Percentiles rank a stretch among this genome's conserved stretches.
Evolutionary conservation across 2,888 invertebrate species (phyloP).

Genomic region (Synanthedon formicaeformis): DNA sequence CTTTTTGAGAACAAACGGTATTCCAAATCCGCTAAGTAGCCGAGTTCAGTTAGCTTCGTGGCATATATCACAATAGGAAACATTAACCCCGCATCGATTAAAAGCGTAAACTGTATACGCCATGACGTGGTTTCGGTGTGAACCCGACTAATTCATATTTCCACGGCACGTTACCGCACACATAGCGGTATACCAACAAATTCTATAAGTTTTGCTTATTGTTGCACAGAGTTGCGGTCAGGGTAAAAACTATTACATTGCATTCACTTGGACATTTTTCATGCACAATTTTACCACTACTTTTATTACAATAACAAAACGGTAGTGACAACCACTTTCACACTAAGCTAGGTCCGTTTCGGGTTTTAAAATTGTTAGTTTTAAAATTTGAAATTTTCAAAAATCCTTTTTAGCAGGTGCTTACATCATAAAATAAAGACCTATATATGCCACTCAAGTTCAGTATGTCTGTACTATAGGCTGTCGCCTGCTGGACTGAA

Average conservation of each 20-base stretch:
- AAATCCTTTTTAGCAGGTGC: no score
- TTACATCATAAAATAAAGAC: no score
- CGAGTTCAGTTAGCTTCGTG: conserved; percentile 6
- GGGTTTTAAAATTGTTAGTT: no score
- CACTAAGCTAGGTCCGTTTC: neutral
- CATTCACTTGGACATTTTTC: neutral
- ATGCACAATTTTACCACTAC: conserved; percentile 1
- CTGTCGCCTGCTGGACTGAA: no score
- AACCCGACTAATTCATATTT: conserved; percentile 30
- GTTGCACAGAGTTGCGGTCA: neutral
- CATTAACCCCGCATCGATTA: neutral
- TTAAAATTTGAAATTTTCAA: no score
- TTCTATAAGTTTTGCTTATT: conserved; percentile 19
- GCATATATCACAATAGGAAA: conserved; percentile 1
- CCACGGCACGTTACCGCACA: conserved; percentile 21
- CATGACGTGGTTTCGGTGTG: conserved; percentile 25
- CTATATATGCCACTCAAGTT: no score
- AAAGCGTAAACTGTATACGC: conserved; percentile 8
- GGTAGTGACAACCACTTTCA: neutral
- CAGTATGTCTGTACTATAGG: no score
- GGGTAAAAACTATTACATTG: neutral
- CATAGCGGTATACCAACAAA: conserved; percentile 27
- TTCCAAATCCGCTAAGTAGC: no score
- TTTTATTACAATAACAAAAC: conserved; percentile 2
- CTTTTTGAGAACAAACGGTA: no score